Conservation (phyloP, 2,888 invertebrate genomes). For the Galeruca laticollis region DNA sequence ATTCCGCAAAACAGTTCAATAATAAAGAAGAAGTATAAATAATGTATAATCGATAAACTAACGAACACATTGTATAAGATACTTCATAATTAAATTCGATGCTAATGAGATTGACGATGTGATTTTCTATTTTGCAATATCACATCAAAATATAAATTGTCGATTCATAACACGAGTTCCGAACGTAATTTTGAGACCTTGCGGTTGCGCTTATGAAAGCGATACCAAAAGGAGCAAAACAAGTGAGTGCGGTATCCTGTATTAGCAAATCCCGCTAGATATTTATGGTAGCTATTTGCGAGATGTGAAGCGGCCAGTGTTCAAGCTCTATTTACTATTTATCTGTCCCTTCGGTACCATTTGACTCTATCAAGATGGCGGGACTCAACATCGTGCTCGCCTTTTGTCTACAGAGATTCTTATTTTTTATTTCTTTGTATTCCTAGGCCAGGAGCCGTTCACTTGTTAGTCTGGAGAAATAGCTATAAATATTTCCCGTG, state of each 20-base stretch:
- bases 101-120: too few species aligned
- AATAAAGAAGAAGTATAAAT: too few species aligned
- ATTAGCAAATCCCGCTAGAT: constrained; percentile 60
- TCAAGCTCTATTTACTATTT: constrained; percentile 66
- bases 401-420: constrained; percentile 45
- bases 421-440: constrained; percentile 29
- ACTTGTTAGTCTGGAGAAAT: not conserved
- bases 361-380: constrained; percentile 66
- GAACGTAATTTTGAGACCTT: not conserved
- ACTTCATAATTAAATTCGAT: too few species aligned
- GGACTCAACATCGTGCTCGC: constrained; percentile 52
- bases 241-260: constrained; percentile 51
- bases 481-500: not conserved
- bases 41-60: too few species aligned
- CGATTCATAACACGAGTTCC: not conserved
- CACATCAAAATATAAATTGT: not conserved
- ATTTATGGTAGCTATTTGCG: constrained; percentile 64
- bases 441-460: constrained; percentile 4
- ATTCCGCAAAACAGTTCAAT: too few species aligned
- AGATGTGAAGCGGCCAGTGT: constrained; percentile 61
- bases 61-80: too few species aligned
- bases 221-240: constrained; percentile 50
- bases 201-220: constrained; percentile 30
- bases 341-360: constrained; percentile 64
- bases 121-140: too few species aligned